Conservation (phyloP, 2,888 invertebrate genomes). For the Netelia virgata region DNA sequence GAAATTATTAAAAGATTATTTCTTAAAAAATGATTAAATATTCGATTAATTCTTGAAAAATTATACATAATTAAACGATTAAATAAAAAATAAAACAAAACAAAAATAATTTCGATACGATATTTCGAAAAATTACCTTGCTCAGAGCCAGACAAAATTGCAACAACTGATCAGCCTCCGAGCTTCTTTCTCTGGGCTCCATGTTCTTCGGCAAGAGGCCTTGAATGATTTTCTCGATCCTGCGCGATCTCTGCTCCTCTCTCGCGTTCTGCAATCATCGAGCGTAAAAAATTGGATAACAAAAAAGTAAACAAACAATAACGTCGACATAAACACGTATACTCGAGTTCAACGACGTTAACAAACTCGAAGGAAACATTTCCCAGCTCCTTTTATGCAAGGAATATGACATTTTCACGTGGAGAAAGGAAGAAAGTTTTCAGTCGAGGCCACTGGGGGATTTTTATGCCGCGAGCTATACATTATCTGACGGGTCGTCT, state of each 20-base stretch:
- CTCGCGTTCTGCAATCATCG: slow-evolving; percentile 79
- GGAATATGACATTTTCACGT: slow-evolving; percentile 39
- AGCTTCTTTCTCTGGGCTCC: slow-evolving; percentile 81
- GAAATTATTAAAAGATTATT: too few species aligned
- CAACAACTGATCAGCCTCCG: slow-evolving; percentile 83
- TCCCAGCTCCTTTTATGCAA: slow-evolving; percentile 3
- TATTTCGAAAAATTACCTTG: slow-evolving; percentile 78
- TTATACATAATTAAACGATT: too few species aligned
- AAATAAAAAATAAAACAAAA: not conserved
- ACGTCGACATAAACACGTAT: not conserved
- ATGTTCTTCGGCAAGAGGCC: slow-evolving; percentile 83
- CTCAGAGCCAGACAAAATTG: slow-evolving; percentile 84
- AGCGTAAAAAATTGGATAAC: slow-evolving; percentile 19
- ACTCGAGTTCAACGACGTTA: slow-evolving; percentile 4
- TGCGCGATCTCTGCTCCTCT: slow-evolving; percentile 82
- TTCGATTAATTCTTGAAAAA: too few species aligned
- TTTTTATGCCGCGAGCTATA: slow-evolving; percentile 17
- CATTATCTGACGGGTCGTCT: slow-evolving; percentile 31
- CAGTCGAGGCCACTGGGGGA: slow-evolving; percentile 18
- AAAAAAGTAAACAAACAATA: slow-evolving; percentile 14
- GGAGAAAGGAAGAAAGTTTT: slow-evolving; percentile 47
- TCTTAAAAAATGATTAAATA: too few species aligned
- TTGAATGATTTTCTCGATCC: slow-evolving; percentile 82
- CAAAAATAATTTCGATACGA: not conserved
- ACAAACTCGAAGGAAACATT: slow-evolving; percentile 22